Conservation (phyloP, 2,113 vertebrate species). For the Nesogale talazaci region DNA sequence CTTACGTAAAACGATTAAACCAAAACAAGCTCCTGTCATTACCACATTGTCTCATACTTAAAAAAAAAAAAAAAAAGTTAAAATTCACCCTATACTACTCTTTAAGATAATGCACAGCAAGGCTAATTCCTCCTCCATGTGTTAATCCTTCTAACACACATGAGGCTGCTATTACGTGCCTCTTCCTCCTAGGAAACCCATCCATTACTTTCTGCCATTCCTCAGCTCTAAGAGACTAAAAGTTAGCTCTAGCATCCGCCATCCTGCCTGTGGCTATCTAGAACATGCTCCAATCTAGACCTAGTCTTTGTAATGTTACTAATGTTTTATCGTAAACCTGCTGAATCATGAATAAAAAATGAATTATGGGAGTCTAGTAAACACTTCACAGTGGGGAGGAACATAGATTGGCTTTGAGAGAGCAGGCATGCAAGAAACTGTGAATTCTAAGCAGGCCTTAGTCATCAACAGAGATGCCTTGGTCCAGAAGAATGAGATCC, state of each 20-base stretch:
- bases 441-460: background rate
- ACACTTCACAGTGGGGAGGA: conserved; percentile 32
- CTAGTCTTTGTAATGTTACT: conserved; percentile 26
- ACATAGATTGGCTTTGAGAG: background rate
- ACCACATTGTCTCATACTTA: background rate
- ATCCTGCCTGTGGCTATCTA: background rate
- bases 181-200: conserved; percentile 5
- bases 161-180: background rate
- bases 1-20: conserved; percentile 14
- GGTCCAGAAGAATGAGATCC: conserved; percentile 22
- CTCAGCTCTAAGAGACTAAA: background rate
- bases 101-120: conserved; percentile 34
- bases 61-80: background rate
- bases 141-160: conserved; percentile 32
- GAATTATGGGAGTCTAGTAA: conserved; percentile 1
- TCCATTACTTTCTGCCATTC: conserved; percentile 6
- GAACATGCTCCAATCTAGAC: background rate
- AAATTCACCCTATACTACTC: background rate
- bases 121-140: background rate
- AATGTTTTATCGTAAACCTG: conserved; percentile 27
- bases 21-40: conserved; percentile 26
- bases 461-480: conserved; percentile 15
- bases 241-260: background rate
- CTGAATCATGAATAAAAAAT: conserved; percentile 8
- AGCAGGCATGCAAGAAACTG: background rate